Evolutionary conservation across 2,113 vertebrate genomes (phyloP).

Genomic region (Myrmecophaga tridactyla): DNA sequence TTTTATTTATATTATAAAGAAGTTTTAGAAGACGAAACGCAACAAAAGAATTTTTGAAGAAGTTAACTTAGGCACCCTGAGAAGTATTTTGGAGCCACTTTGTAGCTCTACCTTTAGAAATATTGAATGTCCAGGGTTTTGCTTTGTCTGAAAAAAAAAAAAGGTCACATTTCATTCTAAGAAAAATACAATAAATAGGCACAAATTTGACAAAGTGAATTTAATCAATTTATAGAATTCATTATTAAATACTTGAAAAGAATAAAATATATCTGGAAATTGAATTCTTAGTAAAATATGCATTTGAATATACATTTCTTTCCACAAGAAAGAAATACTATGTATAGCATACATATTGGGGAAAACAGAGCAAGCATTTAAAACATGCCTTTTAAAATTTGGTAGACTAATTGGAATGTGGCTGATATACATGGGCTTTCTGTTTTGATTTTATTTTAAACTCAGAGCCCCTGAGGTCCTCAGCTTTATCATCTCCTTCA

Average conservation of each 20-base stretch:
- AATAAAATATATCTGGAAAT: background rate
- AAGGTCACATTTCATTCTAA: background rate
- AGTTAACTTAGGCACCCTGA: background rate
- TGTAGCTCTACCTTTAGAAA: background rate
- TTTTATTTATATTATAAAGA: background rate
- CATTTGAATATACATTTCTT: background rate
- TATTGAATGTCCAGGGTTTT: background rate
- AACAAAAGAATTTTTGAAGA: background rate
- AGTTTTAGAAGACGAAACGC: background rate
- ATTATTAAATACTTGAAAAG: background rate
- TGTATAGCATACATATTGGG: background rate
- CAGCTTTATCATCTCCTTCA: background rate
- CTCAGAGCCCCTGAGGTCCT: background rate
- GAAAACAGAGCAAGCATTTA: background rate
- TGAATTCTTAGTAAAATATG: background rate
- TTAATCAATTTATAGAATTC: background rate
- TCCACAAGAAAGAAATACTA: background rate
- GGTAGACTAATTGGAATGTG: background rate
- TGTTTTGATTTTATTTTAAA: slow-evolving; percentile 27
- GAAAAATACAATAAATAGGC: background rate
- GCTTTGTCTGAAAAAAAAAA: background rate
- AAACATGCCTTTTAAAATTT: no score
- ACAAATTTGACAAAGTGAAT: slow-evolving; percentile 14
- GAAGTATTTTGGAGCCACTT: background rate
- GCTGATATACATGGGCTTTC: background rate